These are phyloP conservation scores for Halcyon malimbica DNA, from an alignment of 2,113 vertebrate genomes.

Conservation along the genomic window DNA sequence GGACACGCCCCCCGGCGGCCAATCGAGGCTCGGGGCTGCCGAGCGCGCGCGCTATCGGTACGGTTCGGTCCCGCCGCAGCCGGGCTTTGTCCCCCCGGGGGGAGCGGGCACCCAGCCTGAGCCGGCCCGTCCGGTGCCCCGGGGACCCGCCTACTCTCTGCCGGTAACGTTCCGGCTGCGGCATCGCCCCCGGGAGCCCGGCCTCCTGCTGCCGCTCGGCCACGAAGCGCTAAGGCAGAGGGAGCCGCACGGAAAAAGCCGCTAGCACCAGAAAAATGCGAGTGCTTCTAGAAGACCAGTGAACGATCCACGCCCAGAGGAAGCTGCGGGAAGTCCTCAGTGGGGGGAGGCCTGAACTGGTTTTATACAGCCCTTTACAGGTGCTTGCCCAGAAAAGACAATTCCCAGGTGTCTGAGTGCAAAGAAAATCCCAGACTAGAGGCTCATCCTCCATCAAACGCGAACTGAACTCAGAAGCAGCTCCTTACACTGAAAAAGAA, in stretches of 20 bases:
- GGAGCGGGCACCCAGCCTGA: background rate
- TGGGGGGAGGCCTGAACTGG: rapidly evolving
- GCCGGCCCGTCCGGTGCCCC: background rate
- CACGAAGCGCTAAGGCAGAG: background rate
- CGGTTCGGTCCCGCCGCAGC: background rate
- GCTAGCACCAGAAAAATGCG: rapidly evolving
- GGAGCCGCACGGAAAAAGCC: background rate
- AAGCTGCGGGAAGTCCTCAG: background rate
- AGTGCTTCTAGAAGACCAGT: background rate
- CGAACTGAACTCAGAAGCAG: rapidly evolving
- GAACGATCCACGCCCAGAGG: background rate
- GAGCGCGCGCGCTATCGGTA: background rate
- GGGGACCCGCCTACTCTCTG: background rate
- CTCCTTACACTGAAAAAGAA: background rate
- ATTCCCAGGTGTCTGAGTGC: background rate
- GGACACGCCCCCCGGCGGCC: background rate
- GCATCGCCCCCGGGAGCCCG: too few species aligned
- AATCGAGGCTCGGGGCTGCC: background rate
- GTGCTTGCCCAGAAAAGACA: background rate
- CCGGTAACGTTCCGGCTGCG: background rate
- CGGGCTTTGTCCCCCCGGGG: background rate
- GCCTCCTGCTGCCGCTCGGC: too few species aligned
- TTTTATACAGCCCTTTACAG: rapidly evolving
- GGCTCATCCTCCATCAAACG: background rate
- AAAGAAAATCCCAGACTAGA: background rate